These are phyloP conservation scores for Tachuris rubrigastra DNA, from an alignment of 2,113 vertebrate genomes.

Conservation along the genomic window DNA sequence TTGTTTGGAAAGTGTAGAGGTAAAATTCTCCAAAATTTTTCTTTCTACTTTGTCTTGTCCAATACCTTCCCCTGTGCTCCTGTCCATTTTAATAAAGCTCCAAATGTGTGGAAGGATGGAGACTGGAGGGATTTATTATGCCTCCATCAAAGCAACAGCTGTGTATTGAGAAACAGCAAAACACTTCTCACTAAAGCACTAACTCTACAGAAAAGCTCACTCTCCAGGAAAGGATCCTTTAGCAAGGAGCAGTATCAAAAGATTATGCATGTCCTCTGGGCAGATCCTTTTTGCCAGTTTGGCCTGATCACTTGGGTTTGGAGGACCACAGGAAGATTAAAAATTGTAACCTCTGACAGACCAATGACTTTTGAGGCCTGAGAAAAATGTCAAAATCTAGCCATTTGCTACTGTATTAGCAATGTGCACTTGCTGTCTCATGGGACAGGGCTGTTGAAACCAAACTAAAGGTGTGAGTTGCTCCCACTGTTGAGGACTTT, in stretches of 20 bases:
- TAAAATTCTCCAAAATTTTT: not conserved
- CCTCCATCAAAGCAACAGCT: not conserved
- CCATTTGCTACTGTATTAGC: not conserved
- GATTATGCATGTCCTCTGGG: not conserved
- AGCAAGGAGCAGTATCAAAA: not conserved
- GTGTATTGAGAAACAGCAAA: not conserved
- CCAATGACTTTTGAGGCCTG: not conserved
- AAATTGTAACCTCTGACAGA: not conserved
- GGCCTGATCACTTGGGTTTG: not conserved
- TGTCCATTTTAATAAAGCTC: not conserved
- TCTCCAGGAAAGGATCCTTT: not conserved
- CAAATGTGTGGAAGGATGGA: not conserved
- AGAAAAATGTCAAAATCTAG: not conserved
- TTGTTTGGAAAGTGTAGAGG: not conserved
- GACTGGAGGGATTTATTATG: not conserved
- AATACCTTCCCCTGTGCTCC: not conserved
- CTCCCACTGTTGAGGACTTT: not conserved
- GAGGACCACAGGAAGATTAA: not conserved
- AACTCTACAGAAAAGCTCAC: not conserved
- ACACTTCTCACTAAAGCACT: not conserved
- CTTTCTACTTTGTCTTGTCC: not conserved
- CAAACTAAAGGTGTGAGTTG: not conserved
- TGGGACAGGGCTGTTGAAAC: not conserved
- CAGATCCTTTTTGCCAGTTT: not conserved
- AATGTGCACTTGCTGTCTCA: not conserved